A percentile compares a stretch with the other conserved stretches of the same genome.
These are phyloP conservation scores for Palythoa grandis DNA, from an alignment of 92 coral and sea anemone genomes.

Conservation along the genomic window DNA sequence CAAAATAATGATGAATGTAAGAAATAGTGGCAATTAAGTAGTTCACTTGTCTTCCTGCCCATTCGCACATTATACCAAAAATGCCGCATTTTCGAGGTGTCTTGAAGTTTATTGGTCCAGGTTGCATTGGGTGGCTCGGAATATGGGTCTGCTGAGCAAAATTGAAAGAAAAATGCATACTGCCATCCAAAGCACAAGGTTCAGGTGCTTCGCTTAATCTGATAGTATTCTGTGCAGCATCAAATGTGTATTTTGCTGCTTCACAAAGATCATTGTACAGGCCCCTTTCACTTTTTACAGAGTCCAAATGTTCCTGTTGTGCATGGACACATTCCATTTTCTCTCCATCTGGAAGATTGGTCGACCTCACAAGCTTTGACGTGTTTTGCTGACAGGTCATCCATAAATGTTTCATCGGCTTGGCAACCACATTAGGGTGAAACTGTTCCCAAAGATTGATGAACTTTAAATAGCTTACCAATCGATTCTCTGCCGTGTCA, in stretches of 20 bases:
- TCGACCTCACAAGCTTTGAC: background rate
- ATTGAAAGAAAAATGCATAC: slow-evolving; percentile 60
- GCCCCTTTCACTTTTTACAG: background rate
- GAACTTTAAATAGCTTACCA: background rate
- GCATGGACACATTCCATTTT: background rate
- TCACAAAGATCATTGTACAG: background rate
- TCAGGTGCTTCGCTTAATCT: background rate
- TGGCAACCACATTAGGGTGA: background rate
- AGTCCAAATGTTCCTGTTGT: background rate
- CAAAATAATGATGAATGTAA: slow-evolving; percentile 55
- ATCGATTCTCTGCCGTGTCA: background rate
- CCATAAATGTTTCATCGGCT: background rate
- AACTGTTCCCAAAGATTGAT: background rate
- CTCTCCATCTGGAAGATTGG: background rate
- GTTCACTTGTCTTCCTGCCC: slow-evolving; percentile 58
- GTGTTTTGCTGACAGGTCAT: background rate
- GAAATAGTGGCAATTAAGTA: slow-evolving; percentile 54
- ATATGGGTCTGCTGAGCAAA: slow-evolving; percentile 11
- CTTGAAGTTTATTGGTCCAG: slow-evolving; percentile 46
- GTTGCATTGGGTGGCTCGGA: slow-evolving; percentile 66
- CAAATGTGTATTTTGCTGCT: background rate
- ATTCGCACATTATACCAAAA: slow-evolving; percentile 66
- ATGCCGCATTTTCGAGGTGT: slow-evolving; percentile 57
- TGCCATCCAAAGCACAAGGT: slow-evolving; percentile 47
- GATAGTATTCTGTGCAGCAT: background rate